Evolutionary conservation across 2,888 invertebrate genomes (phyloP).

Genomic region (Pachycephus smyrnensis): DNA sequence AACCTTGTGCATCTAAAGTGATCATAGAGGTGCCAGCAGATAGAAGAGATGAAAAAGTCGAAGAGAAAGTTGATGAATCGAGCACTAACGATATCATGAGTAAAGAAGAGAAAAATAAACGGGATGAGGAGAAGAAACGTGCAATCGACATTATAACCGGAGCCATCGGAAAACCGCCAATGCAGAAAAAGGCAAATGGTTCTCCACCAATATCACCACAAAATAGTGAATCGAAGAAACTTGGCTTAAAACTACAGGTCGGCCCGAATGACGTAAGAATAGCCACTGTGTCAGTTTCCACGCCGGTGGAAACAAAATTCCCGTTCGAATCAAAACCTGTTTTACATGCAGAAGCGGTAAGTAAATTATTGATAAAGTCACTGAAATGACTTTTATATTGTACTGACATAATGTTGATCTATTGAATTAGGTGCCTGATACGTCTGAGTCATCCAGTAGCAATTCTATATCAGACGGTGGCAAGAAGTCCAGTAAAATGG

Average conservation of each 20-base stretch:
- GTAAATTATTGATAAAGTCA: slow-evolving; percentile 13
- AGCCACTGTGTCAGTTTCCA: slow-evolving; percentile 64
- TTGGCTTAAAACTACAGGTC: slow-evolving; percentile 59
- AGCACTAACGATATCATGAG: slow-evolving; percentile 31
- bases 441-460: slow-evolving; percentile 15
- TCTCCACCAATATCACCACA: slow-evolving; percentile 61
- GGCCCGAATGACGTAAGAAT: slow-evolving; percentile 62
- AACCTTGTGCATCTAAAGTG: slow-evolving; percentile 57
- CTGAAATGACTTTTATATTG: not conserved
- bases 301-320: slow-evolving; percentile 60
- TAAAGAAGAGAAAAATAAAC: slow-evolving; percentile 40
- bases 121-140: slow-evolving; percentile 57
- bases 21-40: slow-evolving; percentile 56
- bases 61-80: slow-evolving; percentile 37
- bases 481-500: slow-evolving; percentile 73
- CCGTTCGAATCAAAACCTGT: slow-evolving; percentile 50
- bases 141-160: slow-evolving; percentile 61
- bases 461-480: slow-evolving; percentile 45
- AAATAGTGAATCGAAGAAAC: slow-evolving; percentile 55
- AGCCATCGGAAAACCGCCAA: slow-evolving; percentile 57
- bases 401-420: not conserved
- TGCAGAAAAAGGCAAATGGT: slow-evolving; percentile 47
- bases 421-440: slow-evolving; percentile 14
- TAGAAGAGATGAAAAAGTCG: slow-evolving; percentile 56
- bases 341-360: slow-evolving; percentile 45